Conservation (phyloP, 1,140 invertebrate species). For the Microplitis demolitor region DNA sequence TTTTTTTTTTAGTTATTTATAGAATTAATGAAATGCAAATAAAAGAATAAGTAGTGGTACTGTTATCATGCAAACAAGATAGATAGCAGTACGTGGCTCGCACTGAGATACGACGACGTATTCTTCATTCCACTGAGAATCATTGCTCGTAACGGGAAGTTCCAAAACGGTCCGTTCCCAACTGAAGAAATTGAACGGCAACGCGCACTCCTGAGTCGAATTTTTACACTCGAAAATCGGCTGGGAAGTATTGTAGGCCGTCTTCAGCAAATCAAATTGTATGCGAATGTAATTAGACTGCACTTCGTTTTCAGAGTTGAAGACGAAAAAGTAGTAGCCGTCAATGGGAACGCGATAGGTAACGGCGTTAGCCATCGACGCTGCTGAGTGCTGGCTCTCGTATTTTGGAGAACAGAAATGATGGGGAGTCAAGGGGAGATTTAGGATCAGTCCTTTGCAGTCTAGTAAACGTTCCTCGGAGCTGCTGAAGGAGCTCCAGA, state of each 20-base stretch:
- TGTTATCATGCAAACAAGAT: conserved; percentile 71
- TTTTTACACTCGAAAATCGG: conserved; percentile 66
- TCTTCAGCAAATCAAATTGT: conserved; percentile 72
- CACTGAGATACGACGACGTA: conserved; percentile 75
- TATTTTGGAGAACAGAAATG: conserved; percentile 60
- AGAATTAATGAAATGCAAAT: conserved; percentile 71
- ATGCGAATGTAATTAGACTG: conserved; percentile 71
- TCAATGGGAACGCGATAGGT: conserved; percentile 73
- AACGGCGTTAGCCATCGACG: conserved; percentile 66
- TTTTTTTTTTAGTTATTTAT: too few relatives aligned
- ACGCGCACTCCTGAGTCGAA: conserved; percentile 66
- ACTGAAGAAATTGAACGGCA: conserved; percentile 72
- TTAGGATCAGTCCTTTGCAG: conserved; percentile 75
- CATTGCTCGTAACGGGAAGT: conserved; percentile 66
- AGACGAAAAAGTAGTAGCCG: conserved; percentile 83
- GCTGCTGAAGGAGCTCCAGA: conserved; percentile 79
- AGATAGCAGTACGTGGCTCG: conserved; percentile 73
- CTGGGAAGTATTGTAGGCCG: conserved; percentile 68
- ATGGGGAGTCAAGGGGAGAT: conserved; percentile 71
- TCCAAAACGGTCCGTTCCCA: conserved; percentile 70
- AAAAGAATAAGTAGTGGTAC: conserved; percentile 73
- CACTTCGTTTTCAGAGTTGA: conserved; percentile 81
- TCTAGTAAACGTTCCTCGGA: conserved; percentile 76
- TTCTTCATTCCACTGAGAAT: conserved; percentile 74
- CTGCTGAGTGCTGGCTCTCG: conserved; percentile 53